Evolutionary conservation across 2,113 vertebrate species (phyloP).

Genomic region (Archocentrus centrarchus): DNA sequence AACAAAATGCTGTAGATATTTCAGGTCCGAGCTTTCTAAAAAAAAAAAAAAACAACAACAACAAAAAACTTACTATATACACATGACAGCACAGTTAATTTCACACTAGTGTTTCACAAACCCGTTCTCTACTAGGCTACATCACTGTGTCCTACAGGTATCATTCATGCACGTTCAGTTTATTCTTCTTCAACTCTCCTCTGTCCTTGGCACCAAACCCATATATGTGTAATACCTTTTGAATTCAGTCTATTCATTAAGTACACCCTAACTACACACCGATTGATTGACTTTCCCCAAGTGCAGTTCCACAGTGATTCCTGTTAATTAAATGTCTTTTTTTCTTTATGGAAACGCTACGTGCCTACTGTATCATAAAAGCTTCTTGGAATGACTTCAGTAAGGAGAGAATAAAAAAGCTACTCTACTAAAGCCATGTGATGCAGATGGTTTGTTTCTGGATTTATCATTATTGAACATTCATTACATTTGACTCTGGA

Average conservation of each 20-base stretch:
- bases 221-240: background rate
- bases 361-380: background rate
- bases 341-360: slow-evolving; percentile 12
- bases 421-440: slow-evolving; percentile 2
- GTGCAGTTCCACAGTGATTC: background rate
- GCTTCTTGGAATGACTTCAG: slow-evolving; percentile 4
- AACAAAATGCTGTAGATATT: background rate
- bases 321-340: slow-evolving; percentile 17
- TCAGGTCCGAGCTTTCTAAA: background rate
- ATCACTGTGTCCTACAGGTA: slow-evolving; percentile 2
- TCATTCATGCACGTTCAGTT: background rate
- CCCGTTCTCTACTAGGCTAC: background rate
- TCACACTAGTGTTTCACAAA: background rate
- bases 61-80: background rate
- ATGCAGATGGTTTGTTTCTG: slow-evolving; percentile 39
- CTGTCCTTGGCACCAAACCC: background rate
- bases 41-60: too few species aligned
- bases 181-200: background rate
- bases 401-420: background rate
- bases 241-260: background rate
- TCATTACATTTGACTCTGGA: slow-evolving; percentile 23
- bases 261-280: background rate
- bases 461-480: slow-evolving; percentile 43
- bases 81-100: background rate
- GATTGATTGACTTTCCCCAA: slow-evolving; percentile 15